These are phyloP conservation scores for Odontamblyopus rebecca DNA, from an alignment of 2,797 vertebrate species.

Conservation along the genomic window DNA sequence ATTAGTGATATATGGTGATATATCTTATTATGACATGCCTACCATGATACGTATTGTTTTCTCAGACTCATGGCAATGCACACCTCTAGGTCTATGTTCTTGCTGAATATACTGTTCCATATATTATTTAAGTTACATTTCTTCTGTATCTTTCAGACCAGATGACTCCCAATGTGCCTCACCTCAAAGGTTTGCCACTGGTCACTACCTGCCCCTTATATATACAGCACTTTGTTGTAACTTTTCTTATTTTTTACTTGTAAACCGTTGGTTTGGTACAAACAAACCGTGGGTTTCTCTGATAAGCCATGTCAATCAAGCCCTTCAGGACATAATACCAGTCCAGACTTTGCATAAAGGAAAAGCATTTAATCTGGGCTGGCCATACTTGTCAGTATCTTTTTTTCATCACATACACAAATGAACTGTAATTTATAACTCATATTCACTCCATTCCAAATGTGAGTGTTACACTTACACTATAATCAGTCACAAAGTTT, in stretches of 20 bases:
- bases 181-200: neutral
- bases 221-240: neutral
- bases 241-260: neutral
- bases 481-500: constrained; percentile 10
- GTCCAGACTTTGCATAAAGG: neutral
- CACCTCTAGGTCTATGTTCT: neutral
- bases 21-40: too few species aligned
- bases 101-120: neutral
- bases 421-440: constrained; percentile 18
- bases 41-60: too few species aligned
- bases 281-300: neutral
- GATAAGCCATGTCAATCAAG: neutral
- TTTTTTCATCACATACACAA: constrained; percentile 34
- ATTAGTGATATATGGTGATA: too few species aligned
- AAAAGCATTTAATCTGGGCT: neutral
- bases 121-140: neutral
- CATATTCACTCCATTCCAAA: constrained; percentile 24
- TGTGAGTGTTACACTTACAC: constrained; percentile 20
- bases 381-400: constrained; percentile 12
- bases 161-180: neutral
- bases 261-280: neutral
- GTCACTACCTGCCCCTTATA: neutral
- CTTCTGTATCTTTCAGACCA: neutral
- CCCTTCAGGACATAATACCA: neutral
- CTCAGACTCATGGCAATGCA: too few species aligned